Conservation (phyloP, 1,140 invertebrate genomes). For the Aphelenchoides fujianensis region DNA sequence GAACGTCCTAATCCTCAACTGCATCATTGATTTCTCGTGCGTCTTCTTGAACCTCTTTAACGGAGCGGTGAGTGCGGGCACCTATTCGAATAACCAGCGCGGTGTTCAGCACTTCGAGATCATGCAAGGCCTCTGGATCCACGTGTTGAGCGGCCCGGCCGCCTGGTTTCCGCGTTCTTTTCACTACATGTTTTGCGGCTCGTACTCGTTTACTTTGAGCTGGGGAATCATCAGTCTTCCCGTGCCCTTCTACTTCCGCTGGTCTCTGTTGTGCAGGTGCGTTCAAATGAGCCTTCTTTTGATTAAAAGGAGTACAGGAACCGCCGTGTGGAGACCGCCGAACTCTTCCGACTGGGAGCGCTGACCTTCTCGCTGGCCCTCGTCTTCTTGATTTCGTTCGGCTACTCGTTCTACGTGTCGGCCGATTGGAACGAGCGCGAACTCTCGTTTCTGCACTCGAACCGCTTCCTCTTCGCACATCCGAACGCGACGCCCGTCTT, state of each 20-base stretch:
- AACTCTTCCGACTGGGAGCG: neutral
- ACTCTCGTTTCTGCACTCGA: neutral
- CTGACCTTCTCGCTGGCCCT: neutral
- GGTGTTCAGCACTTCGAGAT: conserved; percentile 3
- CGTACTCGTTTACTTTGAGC: neutral
- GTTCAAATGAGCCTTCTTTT: neutral
- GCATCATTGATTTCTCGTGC: conserved; percentile 4
- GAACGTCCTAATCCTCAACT: neutral
- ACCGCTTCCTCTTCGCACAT: neutral
- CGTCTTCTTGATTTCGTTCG: neutral
- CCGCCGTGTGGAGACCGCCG: neutral
- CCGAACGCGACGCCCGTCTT: neutral
- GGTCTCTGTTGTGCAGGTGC: neutral
- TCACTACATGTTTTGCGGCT: neutral
- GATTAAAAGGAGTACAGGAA: neutral
- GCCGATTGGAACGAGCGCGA: neutral
- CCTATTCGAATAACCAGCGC: neutral
- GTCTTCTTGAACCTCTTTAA: neutral
- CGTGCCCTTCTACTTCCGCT: neutral
- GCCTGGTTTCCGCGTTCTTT: neutral
- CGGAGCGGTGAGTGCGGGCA: neutral
- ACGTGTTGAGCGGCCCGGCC: conserved; percentile 6
- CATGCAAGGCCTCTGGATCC: conserved; percentile 2
- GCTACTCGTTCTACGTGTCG: neutral
- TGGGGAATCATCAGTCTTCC: neutral